Evolutionary conservation across 2,888 invertebrate genomes (phyloP).

Genomic region (Mesodorylaimus sp.): DNA sequence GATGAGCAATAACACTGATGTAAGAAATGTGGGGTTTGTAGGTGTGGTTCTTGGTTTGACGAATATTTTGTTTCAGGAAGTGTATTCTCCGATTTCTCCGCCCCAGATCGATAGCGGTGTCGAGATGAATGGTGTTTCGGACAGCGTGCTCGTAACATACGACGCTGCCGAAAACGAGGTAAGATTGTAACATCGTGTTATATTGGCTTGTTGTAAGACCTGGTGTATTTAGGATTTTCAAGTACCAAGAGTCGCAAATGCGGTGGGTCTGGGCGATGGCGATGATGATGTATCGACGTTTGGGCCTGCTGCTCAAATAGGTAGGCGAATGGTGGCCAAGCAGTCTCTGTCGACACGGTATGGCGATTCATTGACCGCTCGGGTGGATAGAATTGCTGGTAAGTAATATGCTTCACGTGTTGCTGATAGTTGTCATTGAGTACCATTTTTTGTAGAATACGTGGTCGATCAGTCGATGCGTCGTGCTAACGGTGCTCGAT

Average conservation of each 20-base stretch:
- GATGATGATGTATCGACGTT: not conserved
- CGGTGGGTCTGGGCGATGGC: not conserved
- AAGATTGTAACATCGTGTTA: not conserved
- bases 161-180: not conserved
- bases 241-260: not conserved
- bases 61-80: not conserved
- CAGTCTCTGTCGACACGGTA: not conserved
- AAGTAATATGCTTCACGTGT: not conserved
- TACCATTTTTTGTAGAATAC: not conserved
- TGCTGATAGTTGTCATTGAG: not conserved
- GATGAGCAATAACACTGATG: not conserved
- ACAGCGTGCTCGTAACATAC: not conserved
- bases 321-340: not conserved
- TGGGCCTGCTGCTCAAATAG: not conserved
- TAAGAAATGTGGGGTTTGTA: not conserved
- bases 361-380: not conserved
- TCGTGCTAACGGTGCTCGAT: too few species aligned
- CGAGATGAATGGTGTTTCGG: not conserved
- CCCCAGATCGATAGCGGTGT: constrained; percentile 1
- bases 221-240: not conserved
- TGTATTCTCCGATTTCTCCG: not conserved
- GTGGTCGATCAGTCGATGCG: not conserved
- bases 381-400: not conserved
- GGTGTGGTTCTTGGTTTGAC: not conserved
- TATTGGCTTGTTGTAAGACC: not conserved